Percentiles rank a stretch among this genome's conserved stretches.
Conservation (phyloP, 2,797 vertebrate species). For the Delichon dasypus region DNA sequence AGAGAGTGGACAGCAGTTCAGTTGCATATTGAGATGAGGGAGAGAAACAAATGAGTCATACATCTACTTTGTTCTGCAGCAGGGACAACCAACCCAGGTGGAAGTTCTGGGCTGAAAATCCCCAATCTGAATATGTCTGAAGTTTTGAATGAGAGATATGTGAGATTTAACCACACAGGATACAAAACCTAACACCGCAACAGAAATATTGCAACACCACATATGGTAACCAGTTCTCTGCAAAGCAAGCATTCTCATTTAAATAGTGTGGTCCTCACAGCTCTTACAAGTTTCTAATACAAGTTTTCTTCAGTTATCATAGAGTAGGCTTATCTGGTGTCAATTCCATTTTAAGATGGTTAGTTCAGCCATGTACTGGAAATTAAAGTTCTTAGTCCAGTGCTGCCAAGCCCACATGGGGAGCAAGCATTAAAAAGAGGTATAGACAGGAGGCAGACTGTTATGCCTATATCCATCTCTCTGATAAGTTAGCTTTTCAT, state of each 20-base stretch:
- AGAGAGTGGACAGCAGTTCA: neutral
- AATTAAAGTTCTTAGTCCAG: neutral
- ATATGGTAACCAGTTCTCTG: neutral
- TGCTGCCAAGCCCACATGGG: neutral
- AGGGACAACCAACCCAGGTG: neutral
- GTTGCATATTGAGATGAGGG: neutral
- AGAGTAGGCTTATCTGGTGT: neutral
- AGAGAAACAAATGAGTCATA: neutral
- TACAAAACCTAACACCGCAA: neutral
- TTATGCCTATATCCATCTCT: neutral
- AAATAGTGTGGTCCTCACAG: neutral
- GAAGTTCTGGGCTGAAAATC: neutral
- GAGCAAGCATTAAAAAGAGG: neutral
- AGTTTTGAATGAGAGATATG: neutral
- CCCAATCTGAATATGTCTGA: neutral
- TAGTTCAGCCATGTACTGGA: neutral
- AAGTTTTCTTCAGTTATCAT: neutral
- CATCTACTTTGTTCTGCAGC: neutral
- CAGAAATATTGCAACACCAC: neutral
- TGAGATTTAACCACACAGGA: neutral
- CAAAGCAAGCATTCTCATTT: neutral
- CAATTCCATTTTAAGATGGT: neutral
- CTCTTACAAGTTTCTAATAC: neutral
- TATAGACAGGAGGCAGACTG: neutral
- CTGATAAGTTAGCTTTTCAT: neutral